phyloP scores from a whole-genome alignment of 2,113 vertebrate species.

The Bambusicola thoracicus region DNA sequence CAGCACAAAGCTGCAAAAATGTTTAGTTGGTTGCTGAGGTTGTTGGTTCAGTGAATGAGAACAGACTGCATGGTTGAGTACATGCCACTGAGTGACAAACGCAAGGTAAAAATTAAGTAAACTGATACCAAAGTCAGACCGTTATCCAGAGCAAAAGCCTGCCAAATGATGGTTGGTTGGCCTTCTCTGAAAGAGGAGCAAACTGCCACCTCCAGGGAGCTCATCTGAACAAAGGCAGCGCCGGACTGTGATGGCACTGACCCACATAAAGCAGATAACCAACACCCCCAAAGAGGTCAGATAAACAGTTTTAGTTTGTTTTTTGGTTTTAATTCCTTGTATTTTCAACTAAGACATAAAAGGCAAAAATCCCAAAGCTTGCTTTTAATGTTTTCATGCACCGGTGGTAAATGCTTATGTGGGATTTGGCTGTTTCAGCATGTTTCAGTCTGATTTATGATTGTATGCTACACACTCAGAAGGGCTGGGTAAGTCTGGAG shows the following conservation, averaged over 20 bases:
- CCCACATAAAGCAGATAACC: background rate
- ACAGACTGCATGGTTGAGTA: fast-evolving
- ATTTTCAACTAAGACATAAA: slow-evolving; percentile 5
- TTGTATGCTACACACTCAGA: background rate
- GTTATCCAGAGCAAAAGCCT: background rate
- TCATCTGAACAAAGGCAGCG: background rate
- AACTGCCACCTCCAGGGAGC: background rate
- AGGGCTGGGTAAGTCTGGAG: background rate
- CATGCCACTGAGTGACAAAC: background rate
- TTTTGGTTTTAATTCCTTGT: background rate
- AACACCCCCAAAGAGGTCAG: background rate
- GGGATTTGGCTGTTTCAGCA: slow-evolving; percentile 29
- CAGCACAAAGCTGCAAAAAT: background rate
- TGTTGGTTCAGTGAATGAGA: background rate
- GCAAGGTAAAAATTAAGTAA: background rate
- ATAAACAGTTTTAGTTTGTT: background rate
- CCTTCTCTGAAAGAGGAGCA: background rate
- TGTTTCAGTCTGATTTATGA: slow-evolving; percentile 3
- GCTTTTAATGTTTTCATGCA: slow-evolving; percentile 10
- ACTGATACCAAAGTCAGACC: background rate
- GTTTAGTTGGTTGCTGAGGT: background rate
- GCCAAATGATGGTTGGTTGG: background rate
- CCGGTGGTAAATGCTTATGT: background rate
- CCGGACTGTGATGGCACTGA: background rate
- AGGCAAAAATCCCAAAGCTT: background rate